Conservation (phyloP, 2,113 vertebrate genomes). For the Eulemur macaco region DNA sequence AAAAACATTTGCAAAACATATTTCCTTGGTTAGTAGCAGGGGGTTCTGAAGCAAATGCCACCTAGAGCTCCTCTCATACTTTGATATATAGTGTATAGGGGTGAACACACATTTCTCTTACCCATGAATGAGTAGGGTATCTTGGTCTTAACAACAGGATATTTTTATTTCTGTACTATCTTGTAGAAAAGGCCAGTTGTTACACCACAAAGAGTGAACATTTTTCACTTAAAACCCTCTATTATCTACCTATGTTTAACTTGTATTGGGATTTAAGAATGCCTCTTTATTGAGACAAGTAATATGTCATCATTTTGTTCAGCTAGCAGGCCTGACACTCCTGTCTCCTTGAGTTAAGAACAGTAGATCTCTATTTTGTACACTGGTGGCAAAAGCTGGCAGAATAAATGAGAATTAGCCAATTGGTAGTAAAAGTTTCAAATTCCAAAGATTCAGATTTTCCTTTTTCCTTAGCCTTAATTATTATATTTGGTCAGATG, state of each 20-base stretch:
- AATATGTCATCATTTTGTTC: slow-evolving; percentile 79
- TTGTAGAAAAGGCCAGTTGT: slow-evolving; percentile 39
- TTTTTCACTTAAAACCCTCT: slow-evolving; percentile 70
- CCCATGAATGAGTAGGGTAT: background rate
- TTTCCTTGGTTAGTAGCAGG: slow-evolving; percentile 34
- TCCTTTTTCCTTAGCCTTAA: slow-evolving; percentile 50
- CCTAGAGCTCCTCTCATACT: background rate
- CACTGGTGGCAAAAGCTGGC: slow-evolving; percentile 60
- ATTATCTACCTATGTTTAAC: slow-evolving; percentile 66
- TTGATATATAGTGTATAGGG: background rate
- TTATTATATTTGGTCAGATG: slow-evolving; percentile 66
- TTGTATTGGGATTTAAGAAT: slow-evolving; percentile 75
- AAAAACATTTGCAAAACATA: slow-evolving; percentile 38
- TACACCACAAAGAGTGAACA: background rate
- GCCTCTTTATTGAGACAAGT: slow-evolving; percentile 71
- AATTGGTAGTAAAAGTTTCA: slow-evolving; percentile 39
- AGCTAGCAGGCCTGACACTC: slow-evolving; percentile 75
- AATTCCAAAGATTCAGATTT: slow-evolving; percentile 47
- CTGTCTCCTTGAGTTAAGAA: slow-evolving; percentile 68
- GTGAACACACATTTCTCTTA: slow-evolving; percentile 42
- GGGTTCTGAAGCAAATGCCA: slow-evolving; percentile 38
- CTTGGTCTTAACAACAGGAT: background rate
- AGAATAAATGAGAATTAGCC: slow-evolving; percentile 50
- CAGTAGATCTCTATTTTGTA: slow-evolving; percentile 43
- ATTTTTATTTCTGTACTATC: slow-evolving; percentile 21